Evolutionary conservation across 2,888 invertebrate species (phyloP), one percentile per base, ranked within the genome.

Genomic region (Sipha maydis): DNA sequence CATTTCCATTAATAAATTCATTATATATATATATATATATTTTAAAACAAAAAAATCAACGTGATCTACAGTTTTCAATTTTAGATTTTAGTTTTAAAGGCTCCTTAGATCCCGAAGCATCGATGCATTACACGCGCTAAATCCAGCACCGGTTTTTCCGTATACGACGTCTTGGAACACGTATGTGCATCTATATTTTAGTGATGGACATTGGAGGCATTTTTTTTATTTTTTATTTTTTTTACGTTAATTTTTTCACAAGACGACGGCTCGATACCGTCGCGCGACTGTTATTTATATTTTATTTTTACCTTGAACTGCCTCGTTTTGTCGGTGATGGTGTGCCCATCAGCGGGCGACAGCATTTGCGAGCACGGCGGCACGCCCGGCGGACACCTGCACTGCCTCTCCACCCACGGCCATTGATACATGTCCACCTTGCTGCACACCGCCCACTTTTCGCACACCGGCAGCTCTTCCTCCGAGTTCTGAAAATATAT

Each of bases 321-420:
- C 83, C 92, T 91, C 38, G 92, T 92, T 90, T 92, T 92, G 91
- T 93, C 93, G 25, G 91, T 92, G 91, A 93, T 94, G 92, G 95
- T 95, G 91, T 95, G 94, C 89, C 95, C 95, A 90, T 95, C 95
- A 90, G 94, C 93, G 89, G 94, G 93, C 79, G 94, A 93, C 89
- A 95, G 91, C 83, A 92, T 92, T 90, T 92, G 92, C 73, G 94
- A 93, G 91, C 94, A 95, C 71, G 91, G 91, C 90, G 92, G 92
- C 76, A 93, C 93, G 56, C 88, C 88, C 56, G 88, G 7, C 31
- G 94, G 94, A 92, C 97, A 97, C 89, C 96, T 94, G 91, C 97
- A 97, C 91, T 96, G 96, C 91, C 95, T 94, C 92, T 97, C 97
- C 79, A 97, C 94, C 97, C 97, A 97, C 19, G 97, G 97, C 88